Conservation (phyloP, 2,113 vertebrate species). For the Cyanistes caeruleus region DNA sequence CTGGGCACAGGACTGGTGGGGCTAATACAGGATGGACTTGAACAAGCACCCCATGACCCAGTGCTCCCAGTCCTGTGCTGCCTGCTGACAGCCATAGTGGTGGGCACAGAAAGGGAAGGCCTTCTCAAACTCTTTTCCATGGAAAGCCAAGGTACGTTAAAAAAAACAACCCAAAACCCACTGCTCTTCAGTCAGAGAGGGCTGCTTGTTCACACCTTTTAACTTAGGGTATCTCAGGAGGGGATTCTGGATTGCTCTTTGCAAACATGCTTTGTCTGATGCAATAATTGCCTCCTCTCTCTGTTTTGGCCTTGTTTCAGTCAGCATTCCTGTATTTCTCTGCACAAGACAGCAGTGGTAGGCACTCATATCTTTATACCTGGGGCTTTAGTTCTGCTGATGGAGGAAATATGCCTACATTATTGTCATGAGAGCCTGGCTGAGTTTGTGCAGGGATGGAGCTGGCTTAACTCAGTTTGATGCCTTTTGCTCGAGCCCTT, state of each 20-base stretch:
- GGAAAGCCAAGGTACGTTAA: neutral
- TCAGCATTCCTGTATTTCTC: neutral
- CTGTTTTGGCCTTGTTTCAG: neutral
- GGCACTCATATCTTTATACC: neutral
- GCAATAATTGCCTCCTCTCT: neutral
- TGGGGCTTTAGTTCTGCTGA: neutral
- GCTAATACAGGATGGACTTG: neutral
- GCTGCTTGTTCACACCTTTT: neutral
- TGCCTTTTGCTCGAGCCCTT: neutral
- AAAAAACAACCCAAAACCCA: neutral
- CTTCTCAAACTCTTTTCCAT: neutral
- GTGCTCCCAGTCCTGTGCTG: neutral
- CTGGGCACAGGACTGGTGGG: neutral
- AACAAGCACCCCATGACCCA: fast-evolving
- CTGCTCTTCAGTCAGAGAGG: neutral
- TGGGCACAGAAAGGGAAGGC: neutral
- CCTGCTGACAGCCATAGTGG: neutral
- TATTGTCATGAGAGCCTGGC: neutral
- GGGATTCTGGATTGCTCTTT: neutral
- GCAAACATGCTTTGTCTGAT: neutral
- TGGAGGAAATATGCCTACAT: neutral
- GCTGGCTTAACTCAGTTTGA: neutral
- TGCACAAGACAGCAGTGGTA: neutral
- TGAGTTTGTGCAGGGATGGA: neutral
- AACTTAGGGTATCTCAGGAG: neutral